Percentiles rank a stretch among this genome's conserved stretches.
Evolutionary conservation across 1,140 invertebrate species (phyloP).

Genomic region (Drosophila ficusphila): DNA sequence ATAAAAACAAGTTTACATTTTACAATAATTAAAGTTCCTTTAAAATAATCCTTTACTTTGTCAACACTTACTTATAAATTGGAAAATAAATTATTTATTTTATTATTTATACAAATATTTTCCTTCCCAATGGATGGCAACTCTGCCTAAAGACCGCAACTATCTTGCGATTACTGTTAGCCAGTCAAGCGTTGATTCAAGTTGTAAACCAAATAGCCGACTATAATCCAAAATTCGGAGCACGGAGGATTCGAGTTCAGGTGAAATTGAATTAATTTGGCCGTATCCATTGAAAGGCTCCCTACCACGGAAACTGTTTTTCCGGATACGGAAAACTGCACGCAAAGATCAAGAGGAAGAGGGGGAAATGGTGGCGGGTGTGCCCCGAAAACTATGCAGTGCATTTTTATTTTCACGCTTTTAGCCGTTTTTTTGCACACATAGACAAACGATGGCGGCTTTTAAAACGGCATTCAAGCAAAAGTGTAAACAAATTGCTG

Average conservation of each 20-base stretch:
- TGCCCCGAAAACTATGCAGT: slow-evolving; percentile 34
- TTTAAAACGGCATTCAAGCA: slow-evolving; percentile 31
- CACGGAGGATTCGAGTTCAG: slow-evolving; percentile 28
- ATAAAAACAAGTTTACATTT: too few species aligned
- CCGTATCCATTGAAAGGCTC: slow-evolving; percentile 16
- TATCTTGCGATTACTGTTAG: slow-evolving; percentile 20
- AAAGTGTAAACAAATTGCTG: slow-evolving; percentile 33
- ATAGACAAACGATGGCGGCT: not conserved
- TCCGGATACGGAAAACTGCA: slow-evolving; percentile 1
- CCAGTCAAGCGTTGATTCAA: slow-evolving; percentile 27
- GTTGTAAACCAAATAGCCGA: slow-evolving; percentile 22
- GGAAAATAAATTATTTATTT: too few species aligned
- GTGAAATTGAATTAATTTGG: slow-evolving; percentile 73
- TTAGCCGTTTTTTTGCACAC: slow-evolving; percentile 13
- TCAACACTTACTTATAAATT: too few species aligned
- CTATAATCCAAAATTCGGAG: slow-evolving; percentile 38
- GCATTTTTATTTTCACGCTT: slow-evolving; percentile 37
- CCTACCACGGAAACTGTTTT: not conserved
- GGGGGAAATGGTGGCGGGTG: slow-evolving; percentile 1
- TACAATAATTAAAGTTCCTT: too few species aligned
- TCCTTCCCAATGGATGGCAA: not conserved
- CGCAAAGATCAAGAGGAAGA: slow-evolving; percentile 41
- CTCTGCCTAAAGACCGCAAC: slow-evolving; percentile 4
- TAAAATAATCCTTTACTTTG: too few species aligned
- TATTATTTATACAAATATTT: not conserved